Base-by-base conservation (phyloP, 2,888 invertebrate genomes). In the Andrena fulva region DNA sequence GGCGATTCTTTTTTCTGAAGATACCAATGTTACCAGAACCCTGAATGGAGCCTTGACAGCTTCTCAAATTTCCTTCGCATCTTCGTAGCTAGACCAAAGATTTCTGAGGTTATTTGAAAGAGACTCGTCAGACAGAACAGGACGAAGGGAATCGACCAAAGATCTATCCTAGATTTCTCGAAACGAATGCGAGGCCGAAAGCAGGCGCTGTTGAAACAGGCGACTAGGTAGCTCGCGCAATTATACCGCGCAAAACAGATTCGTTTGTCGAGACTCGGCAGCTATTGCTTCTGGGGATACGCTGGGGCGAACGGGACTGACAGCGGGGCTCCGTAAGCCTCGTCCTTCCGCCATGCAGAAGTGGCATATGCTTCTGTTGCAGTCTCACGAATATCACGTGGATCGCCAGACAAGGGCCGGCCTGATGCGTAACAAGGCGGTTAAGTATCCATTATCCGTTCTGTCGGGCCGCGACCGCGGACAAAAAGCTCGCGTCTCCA, bases 401-500 rank as follows among this genome's bases (percentile, higher is more conserved):
- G 77, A 63, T 75, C 60, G 83, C 16, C 69, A 67, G 80, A 85
- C 75, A 71, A 79, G 82, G 78, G 59, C 67, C 63, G 75, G 64
- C 33, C 48, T 64, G 73, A 68, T 86, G 80, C 82, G 76, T 85
- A 86, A 88, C 85, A 82, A 75, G 59, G 63, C 77, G 74, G 80
- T 87, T 88, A 88, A 86, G 81, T 87, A 86, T 85, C 85, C 81
- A 83, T 87, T 87, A 87, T 81, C 82, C 78, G 71, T 77, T 77
- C 74, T 80, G 86, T 75, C 67, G 83, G 70, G 71, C 76, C 77
- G 79, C 79, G 75, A 74, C 76, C 77, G 42, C 66, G 75, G 31
- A 80, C 81, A 86, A 85, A 87, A 87, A 87, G 63, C 70, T 71
- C 29, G 71, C 78, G 66, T 77, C 77, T 82, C 86, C 52, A 73